phyloP scores from a whole-genome alignment of 1,140 invertebrate species.

The Parapsyche elsis region DNA sequence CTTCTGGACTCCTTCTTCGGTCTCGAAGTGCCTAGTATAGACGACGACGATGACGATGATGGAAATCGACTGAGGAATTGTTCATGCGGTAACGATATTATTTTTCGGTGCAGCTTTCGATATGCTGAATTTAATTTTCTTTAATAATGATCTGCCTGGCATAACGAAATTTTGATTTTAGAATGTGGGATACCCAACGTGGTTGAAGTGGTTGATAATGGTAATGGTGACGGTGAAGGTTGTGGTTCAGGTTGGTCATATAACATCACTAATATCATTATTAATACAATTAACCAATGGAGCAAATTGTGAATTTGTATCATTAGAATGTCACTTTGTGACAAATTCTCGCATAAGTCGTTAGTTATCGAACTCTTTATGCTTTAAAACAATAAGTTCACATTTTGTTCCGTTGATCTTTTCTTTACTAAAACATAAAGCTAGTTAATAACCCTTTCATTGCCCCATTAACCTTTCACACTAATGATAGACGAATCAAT shows the following conservation, averaged over 20 bases:
- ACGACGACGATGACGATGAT: slow-evolving; percentile 61
- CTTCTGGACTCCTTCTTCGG: slow-evolving; percentile 75
- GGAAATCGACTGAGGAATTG: slow-evolving; percentile 70
- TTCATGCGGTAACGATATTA: slow-evolving; percentile 69
- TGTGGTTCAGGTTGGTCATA: slow-evolving; percentile 50
- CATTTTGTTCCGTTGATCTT: too few relatives aligned
- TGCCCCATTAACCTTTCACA: too few relatives aligned
- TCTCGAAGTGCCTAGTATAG: slow-evolving; percentile 65
- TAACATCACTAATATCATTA: slow-evolving; percentile 42
- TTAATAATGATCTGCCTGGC: not conserved
- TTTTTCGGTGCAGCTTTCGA: too few relatives aligned
- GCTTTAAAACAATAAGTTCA: too few relatives aligned
- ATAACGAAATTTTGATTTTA: slow-evolving; percentile 45
- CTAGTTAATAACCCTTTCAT: too few relatives aligned
- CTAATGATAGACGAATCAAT: too few relatives aligned
- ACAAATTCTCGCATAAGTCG: too few relatives aligned
- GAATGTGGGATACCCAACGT: slow-evolving; percentile 51
- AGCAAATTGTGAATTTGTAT: too few relatives aligned
- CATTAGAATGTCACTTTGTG: too few relatives aligned
- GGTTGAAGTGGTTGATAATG: slow-evolving; percentile 16
- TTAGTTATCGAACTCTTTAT: too few relatives aligned
- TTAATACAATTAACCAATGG: not conserved
- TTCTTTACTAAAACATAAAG: not conserved
- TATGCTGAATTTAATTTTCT: not conserved
- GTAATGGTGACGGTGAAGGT: slow-evolving; percentile 28